phyloP scores from a whole-genome alignment of 2,113 vertebrate species.

The Ochotona curzoniae region DNA sequence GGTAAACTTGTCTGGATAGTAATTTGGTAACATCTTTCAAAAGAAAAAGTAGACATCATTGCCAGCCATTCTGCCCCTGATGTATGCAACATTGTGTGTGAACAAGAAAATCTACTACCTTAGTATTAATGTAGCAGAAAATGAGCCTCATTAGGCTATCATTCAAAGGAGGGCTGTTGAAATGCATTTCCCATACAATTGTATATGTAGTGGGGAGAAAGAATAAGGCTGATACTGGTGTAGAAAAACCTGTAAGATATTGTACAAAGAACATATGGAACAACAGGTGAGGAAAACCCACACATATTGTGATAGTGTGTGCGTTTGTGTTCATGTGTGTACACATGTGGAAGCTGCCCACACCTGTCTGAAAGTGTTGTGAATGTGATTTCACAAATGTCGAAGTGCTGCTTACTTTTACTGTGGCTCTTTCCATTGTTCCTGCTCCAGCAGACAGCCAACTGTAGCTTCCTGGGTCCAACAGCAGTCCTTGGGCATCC shows the following conservation, averaged over 20 bases:
- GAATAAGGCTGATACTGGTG: not conserved
- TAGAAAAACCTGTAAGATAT: not conserved
- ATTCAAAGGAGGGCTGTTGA: not conserved
- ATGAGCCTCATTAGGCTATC: not conserved
- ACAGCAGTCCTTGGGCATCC: not conserved
- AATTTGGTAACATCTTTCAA: not conserved
- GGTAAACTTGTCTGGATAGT: not conserved
- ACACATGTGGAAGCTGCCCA: no score
- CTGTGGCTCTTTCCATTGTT: not conserved
- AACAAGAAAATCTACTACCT: not conserved
- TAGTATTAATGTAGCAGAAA: not conserved
- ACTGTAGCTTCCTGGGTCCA: not conserved
- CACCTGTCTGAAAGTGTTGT: no score
- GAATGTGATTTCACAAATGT: no score
- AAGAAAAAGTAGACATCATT: not conserved
- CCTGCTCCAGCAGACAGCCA: not conserved
- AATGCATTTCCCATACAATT: not conserved
- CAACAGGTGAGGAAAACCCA: not conserved
- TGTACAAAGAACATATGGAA: not conserved
- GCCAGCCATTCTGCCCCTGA: not conserved
- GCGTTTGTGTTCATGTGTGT: not conserved
- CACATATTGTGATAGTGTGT: not conserved
- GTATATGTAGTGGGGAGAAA: not conserved
- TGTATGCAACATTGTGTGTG: not conserved
- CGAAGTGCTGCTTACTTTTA: not conserved